Conservation (phyloP, 2,113 vertebrate genomes). For the Xiphorhynchus elegans region DNA sequence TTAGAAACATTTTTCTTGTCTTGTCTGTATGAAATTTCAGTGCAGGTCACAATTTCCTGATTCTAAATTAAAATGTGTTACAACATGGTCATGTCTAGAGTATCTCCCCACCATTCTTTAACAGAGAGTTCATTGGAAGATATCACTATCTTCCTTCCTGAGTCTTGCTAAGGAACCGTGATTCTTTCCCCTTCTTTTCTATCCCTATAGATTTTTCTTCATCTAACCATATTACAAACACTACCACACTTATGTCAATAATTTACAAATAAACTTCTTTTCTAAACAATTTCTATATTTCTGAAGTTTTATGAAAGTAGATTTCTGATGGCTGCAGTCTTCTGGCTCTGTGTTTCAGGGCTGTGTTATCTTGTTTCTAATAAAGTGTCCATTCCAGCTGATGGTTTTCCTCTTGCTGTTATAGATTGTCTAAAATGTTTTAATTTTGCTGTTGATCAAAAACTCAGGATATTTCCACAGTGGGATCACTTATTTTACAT, state of each 20-base stretch:
- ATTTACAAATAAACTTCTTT: background rate
- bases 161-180: background rate
- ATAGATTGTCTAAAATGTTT: background rate
- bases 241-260: background rate
- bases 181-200: background rate
- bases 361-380: background rate
- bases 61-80: background rate
- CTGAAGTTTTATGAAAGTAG: background rate
- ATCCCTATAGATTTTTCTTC: background rate
- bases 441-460: background rate
- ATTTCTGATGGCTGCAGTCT: background rate
- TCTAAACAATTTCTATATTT: background rate
- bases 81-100: rapidly evolving
- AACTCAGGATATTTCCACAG: background rate
- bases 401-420: background rate
- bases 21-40: background rate
- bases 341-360: background rate
- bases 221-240: background rate
- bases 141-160: background rate
- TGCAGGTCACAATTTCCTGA: background rate
- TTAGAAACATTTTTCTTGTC: background rate
- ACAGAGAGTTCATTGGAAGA: background rate
- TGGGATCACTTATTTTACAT: background rate
- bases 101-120: background rate
- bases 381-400: background rate